Evolutionary conservation across 2,888 invertebrate species (phyloP), one percentile per base, ranked within the genome.

Genomic region (Agrochola macilenta): DNA sequence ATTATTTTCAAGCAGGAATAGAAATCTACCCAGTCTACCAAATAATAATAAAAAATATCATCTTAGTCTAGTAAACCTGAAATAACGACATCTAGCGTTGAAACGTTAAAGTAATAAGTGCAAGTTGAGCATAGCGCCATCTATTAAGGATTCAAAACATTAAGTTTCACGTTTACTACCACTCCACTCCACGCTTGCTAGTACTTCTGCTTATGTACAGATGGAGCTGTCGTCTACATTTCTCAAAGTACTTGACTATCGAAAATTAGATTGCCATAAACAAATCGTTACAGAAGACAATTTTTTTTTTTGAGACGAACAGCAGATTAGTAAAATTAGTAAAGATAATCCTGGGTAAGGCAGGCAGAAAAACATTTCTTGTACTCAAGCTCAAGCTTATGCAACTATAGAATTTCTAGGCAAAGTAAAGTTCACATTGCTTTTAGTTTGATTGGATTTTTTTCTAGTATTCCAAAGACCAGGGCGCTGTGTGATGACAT

Each of bases 71-170:
- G n/a, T n/a, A 0, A 30, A 39, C 5, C 1, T 17, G 1, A 49
- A 65, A 58, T 7, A 30, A 17, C n/a, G 85, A 23, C 83, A 81
- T 69, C 81, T 81, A 5, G 17, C 35, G 66, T 12, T 23, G 1
- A 63, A 63, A 54, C 20, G 0, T 43, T 7, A 5, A 57, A 71
- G 3, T 43, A 46, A 8, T 5, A 23, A 30, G 35, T 8, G 17
- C 0, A 20, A 49, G 4, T 60, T 39, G 7, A 23, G 5, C 5
- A 12, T 0, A 70, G n/a, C 69, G 81, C 73, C 82, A 73, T 74
- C 85, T 84, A 58, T 23, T 26, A 1, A 12, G 2, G 17, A 30
- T 0, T 30, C 0, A 4, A n/a, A 57, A 20, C 8, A 20, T 5
- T 5, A 3, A 20, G 2, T 30, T 17, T 5, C 1, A 23, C 14